A percentile compares a stretch with the other conserved stretches of the same genome.
Evolutionary conservation across 2,888 invertebrate species (phyloP).

Genomic region (Monochamus alternatus): DNA sequence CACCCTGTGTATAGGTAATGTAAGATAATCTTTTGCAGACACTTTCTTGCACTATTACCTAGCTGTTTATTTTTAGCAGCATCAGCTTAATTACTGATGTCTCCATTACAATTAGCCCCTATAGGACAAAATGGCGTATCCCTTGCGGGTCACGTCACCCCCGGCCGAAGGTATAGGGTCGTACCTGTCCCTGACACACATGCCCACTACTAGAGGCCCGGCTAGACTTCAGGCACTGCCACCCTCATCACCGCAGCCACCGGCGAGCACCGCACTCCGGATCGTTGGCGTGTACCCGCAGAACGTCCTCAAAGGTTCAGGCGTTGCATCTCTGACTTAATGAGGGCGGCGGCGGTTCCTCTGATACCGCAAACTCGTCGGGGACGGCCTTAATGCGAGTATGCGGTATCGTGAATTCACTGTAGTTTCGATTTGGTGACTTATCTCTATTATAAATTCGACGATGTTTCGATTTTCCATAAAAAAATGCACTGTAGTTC

Average conservation of each 20-base stretch:
- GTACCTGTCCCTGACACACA: constrained; percentile 53
- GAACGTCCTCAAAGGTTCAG: constrained; percentile 5
- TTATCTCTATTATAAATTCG: background rate
- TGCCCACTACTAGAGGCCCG: constrained; percentile 40
- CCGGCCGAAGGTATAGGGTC: constrained; percentile 18
- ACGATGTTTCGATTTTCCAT: background rate
- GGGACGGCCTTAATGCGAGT: background rate
- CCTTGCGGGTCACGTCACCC: background rate
- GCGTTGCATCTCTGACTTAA: background rate
- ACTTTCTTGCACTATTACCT: no score
- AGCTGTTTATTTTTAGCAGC: no score
- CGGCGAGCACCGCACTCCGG: constrained; percentile 18
- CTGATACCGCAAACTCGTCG: no score
- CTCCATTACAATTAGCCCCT: constrained; percentile 1
- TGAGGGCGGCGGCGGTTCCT: background rate
- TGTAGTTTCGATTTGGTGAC: background rate
- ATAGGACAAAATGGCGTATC: constrained; percentile 7
- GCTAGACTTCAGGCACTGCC: constrained; percentile 22
- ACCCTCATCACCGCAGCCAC: constrained; percentile 11
- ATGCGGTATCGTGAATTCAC: background rate
- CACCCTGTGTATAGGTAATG: no score
- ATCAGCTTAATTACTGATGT: background rate
- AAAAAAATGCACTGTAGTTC: background rate
- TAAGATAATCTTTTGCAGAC: no score
- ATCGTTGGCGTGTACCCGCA: constrained; percentile 9